Conservation (phyloP, 2,797 vertebrate genomes). For the Molossus molossus region DNA sequence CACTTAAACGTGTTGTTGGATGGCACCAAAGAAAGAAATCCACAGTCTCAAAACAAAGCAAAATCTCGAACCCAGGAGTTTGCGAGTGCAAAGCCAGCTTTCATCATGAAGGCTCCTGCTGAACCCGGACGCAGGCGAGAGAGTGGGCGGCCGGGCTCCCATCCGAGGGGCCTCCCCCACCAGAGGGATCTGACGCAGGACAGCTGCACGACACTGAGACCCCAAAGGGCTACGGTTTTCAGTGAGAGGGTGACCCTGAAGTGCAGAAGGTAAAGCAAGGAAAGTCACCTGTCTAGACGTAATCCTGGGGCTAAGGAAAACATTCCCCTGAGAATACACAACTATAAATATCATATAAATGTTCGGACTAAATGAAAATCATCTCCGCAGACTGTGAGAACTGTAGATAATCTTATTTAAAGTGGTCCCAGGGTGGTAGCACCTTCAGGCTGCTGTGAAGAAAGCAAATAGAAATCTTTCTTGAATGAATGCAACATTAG, state of each 20-base stretch:
- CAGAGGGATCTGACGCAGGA: not conserved
- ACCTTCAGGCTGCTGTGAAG: not conserved
- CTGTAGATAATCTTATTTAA: not conserved
- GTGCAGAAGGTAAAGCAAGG: not conserved
- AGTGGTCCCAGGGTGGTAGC: not conserved
- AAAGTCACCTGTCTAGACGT: not conserved
- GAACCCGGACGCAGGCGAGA: not conserved
- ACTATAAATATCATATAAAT: not conserved
- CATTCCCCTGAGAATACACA: not conserved
- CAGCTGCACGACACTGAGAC: not conserved
- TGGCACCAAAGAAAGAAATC: not conserved
- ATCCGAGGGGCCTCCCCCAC: not conserved
- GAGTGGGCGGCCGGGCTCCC: not conserved
- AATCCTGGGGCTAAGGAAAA: not conserved
- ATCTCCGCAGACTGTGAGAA: not conserved
- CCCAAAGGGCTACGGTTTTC: not conserved
- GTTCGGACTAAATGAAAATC: slow-evolving; percentile 12
- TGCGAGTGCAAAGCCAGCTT: not conserved
- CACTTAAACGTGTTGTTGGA: not conserved
- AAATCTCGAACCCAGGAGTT: not conserved
- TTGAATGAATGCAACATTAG: not conserved
- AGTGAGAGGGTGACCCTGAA: not conserved
- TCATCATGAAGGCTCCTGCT: not conserved
- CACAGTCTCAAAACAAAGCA: not conserved
- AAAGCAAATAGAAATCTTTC: not conserved